Conservation (phyloP, 2,888 invertebrate genomes). For the Boloria selene region DNA sequence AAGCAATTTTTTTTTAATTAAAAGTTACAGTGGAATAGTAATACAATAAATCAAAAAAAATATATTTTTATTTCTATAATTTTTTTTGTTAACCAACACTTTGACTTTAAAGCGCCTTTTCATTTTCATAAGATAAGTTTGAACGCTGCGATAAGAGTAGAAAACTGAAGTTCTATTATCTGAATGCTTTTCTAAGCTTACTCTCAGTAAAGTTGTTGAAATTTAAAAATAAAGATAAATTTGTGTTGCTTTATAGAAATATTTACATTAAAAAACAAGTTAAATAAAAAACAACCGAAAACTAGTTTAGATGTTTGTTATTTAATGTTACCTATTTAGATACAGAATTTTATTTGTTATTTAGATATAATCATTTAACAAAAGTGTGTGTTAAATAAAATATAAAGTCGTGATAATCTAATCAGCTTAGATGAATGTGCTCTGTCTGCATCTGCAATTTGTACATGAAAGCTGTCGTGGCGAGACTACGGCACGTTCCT, state of each 20-base stretch:
- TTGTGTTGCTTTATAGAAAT: not conserved
- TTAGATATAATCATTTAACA: not conserved
- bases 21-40: too few species aligned
- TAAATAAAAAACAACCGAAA: too few species aligned
- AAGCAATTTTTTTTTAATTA: too few species aligned
- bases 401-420: constrained; percentile 13
- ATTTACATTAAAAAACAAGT: not conserved
- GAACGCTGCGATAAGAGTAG: constrained; percentile 22
- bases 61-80: too few species aligned
- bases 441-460: constrained; percentile 33
- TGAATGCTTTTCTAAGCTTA: constrained; percentile 2
- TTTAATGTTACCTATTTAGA: not conserved
- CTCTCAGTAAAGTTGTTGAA: not conserved
- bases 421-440: constrained; percentile 27
- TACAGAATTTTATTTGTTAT: not conserved
- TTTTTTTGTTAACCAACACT: not conserved
- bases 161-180: constrained; percentile 23
- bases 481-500: constrained; percentile 48
- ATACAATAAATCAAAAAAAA: too few species aligned
- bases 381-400: not conserved
- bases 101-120: constrained; percentile 13
- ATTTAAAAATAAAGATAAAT: not conserved
- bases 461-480: constrained; percentile 52
- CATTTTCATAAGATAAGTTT: constrained; percentile 30
- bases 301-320: not conserved